These are phyloP conservation scores for Hemibagrus wyckioides DNA, from an alignment of 2,113 vertebrate species.

Conservation along the genomic window DNA sequence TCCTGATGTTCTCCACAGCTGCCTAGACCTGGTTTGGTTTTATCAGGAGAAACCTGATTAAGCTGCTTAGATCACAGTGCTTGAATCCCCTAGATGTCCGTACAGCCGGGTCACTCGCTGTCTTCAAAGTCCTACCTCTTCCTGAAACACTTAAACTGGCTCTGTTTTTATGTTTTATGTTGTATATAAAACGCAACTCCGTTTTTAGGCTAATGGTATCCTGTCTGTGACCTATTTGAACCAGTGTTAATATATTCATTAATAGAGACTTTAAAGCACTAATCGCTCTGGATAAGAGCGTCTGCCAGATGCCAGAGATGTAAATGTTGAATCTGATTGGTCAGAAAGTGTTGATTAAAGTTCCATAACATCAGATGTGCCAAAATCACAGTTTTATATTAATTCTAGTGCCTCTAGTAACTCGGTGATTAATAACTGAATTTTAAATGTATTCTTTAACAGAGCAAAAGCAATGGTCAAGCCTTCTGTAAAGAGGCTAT, in stretches of 20 bases:
- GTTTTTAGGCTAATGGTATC: too few species aligned
- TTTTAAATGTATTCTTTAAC: background rate
- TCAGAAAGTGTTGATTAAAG: background rate
- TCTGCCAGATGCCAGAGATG: too few species aligned
- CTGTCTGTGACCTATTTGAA: too few species aligned
- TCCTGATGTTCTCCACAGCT: background rate
- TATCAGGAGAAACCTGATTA: background rate
- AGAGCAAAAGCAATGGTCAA: background rate
- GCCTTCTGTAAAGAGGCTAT: background rate
- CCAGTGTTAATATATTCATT: too few species aligned
- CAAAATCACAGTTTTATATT: background rate
- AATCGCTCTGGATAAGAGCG: too few species aligned
- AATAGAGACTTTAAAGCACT: too few species aligned
- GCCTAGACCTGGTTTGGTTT: background rate
- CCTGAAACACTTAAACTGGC: too few species aligned
- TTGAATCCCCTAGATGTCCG: too few species aligned
- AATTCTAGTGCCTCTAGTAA: background rate
- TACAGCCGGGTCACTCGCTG: too few species aligned
- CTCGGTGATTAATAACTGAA: background rate
- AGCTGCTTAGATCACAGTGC: background rate
- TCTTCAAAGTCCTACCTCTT: too few species aligned
- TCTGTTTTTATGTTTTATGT: too few species aligned
- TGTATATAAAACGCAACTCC: too few species aligned
- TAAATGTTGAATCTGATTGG: conserved; percentile 1
- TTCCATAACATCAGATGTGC: background rate